Percentiles rank a stretch among this genome's conserved stretches.
phyloP scores from a whole-genome alignment of 2,888 invertebrate species.

The Ophion slaviceki region DNA sequence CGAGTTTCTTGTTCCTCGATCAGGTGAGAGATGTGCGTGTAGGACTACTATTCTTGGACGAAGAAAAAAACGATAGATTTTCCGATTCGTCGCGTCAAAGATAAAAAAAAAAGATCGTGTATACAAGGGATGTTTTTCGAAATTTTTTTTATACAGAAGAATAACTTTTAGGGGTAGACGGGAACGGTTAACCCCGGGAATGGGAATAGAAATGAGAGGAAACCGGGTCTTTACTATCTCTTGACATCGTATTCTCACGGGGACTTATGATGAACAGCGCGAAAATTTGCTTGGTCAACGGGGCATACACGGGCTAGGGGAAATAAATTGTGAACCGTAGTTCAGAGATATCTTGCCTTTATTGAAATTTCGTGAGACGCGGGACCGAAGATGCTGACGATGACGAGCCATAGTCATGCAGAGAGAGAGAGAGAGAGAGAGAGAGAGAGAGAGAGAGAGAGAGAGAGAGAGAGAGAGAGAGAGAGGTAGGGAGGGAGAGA shows the following conservation, averaged over 20 bases:
- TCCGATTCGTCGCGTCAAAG: conserved; percentile 1
- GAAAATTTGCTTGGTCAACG: conserved; percentile 25
- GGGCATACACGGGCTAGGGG: conserved; percentile 9
- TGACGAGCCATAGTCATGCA: not conserved
- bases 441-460: too few relatives aligned
- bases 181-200: not conserved
- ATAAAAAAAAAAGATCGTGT: not conserved
- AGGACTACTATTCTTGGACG: conserved; percentile 23
- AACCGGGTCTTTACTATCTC: not conserved
- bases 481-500: not conserved
- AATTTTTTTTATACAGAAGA: conserved; percentile 20
- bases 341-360: conserved; percentile 4
- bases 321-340: not conserved
- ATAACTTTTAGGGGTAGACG: not conserved
- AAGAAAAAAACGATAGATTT: conserved; percentile 55
- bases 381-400: conserved; percentile 3
- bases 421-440: conserved; percentile 23
- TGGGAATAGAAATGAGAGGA: not conserved
- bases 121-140: conserved; percentile 24
- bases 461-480: conserved; percentile 1
- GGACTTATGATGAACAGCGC: not conserved
- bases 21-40: conserved; percentile 20
- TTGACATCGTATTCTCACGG: not conserved
- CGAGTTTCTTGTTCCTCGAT: conserved; percentile 40
- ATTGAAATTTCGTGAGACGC: not conserved